phyloP scores from a whole-genome alignment of 2,113 vertebrate species.

The Corythaeola cristata region DNA sequence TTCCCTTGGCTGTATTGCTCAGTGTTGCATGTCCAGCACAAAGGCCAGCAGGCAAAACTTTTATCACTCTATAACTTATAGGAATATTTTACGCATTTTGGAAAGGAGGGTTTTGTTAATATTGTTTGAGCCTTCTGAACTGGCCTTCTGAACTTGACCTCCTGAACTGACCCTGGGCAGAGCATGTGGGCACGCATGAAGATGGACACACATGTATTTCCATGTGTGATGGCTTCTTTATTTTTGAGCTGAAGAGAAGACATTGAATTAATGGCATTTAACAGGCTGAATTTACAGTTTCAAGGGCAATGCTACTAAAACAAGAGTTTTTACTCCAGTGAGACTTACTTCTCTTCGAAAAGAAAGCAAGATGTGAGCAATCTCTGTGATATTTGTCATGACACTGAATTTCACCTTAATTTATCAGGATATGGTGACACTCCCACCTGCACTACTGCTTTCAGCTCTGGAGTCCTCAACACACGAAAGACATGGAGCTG shows the following conservation, averaged over 20 bases:
- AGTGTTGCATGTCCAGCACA: not conserved
- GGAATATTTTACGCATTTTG: not conserved
- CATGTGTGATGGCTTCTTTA: not conserved
- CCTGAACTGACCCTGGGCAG: not conserved
- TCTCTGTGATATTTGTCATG: not conserved
- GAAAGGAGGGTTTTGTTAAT: not conserved
- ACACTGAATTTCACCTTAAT: not conserved
- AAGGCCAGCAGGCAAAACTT: not conserved
- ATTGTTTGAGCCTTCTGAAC: not conserved
- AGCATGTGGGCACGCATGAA: fast-evolving
- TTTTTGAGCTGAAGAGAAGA: not conserved
- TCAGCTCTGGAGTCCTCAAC: not conserved
- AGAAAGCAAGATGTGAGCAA: not conserved
- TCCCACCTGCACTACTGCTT: too few species aligned
- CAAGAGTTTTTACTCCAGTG: not conserved
- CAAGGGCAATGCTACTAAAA: not conserved
- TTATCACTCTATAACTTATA: fast-evolving
- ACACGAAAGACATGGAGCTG: not conserved
- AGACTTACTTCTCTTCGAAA: not conserved
- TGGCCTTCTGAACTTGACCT: not conserved
- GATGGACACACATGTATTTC: fast-evolving
- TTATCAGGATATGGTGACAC: not conserved
- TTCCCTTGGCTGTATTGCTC: not conserved
- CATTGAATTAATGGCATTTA: not conserved
- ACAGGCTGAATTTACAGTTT: not conserved